phyloP scores from a whole-genome alignment of 2,888 invertebrate species.

The Nomada fucata region DNA sequence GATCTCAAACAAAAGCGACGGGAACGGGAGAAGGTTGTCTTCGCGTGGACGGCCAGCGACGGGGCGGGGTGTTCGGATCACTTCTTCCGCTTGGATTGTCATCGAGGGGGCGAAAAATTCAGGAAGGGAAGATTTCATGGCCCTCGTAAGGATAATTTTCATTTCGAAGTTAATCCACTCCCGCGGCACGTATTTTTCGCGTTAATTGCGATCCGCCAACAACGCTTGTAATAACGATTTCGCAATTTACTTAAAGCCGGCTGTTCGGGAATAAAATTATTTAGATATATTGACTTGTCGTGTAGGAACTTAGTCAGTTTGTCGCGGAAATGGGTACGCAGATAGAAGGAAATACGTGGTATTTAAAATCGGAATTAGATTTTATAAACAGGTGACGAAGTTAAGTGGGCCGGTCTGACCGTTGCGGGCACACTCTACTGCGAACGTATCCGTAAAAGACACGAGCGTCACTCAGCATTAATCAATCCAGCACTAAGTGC shows the following conservation, averaged over 20 bases:
- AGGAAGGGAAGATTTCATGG: conserved; percentile 51
- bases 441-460: too few species aligned
- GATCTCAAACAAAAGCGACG: conserved; percentile 75
- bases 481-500: too few species aligned
- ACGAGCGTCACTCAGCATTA: too few species aligned
- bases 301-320: too few species aligned
- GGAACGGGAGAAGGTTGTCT: conserved; percentile 50
- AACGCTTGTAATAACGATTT: conserved; percentile 12
- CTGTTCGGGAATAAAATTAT: background rate
- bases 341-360: too few species aligned
- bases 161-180: conserved; percentile 50
- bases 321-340: too few species aligned
- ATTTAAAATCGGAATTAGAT: too few species aligned
- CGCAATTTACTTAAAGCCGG: conserved; percentile 18
- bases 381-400: too few species aligned
- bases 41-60: conserved; percentile 53
- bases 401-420: too few species aligned
- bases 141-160: conserved; percentile 56
- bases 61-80: conserved; percentile 66
- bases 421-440: too few species aligned
- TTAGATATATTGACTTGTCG: background rate
- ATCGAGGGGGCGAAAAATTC: conserved; percentile 74
- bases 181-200: conserved; percentile 31
- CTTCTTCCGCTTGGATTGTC: conserved; percentile 80
- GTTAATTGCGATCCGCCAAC: conserved; percentile 32